phyloP scores from a whole-genome alignment of 2,113 vertebrate species.

The Guaruba guarouba region DNA sequence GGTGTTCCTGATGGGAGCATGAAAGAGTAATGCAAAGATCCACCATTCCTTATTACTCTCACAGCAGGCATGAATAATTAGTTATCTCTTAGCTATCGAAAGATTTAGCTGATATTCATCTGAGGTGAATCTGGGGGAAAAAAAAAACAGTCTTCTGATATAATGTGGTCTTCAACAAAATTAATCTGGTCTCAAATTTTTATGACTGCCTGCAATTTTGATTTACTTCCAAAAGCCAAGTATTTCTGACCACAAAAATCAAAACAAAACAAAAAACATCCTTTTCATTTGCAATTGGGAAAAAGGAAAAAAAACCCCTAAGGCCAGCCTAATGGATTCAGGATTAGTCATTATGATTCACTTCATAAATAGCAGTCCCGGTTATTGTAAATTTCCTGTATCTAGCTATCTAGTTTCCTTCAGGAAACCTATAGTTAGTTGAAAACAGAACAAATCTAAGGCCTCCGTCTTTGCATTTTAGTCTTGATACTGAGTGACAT shows the following conservation, averaged over 20 bases:
- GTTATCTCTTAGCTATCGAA: neutral
- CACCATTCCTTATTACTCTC: neutral
- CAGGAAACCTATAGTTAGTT: neutral
- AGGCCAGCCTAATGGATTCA: neutral
- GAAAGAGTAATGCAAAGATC: neutral
- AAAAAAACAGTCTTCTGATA: neutral
- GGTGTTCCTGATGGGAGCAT: neutral
- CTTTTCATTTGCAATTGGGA: neutral
- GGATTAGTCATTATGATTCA: constrained; percentile 30
- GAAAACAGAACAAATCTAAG: neutral
- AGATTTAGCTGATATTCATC: neutral
- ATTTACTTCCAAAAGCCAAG: neutral
- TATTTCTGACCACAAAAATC: neutral
- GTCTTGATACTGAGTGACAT: neutral
- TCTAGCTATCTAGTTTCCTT: constrained; percentile 27
- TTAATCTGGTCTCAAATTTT: neutral
- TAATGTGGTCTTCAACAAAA: neutral
- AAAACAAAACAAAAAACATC: neutral
- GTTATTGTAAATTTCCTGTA: constrained; percentile 8
- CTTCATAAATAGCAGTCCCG: neutral
- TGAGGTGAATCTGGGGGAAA: neutral
- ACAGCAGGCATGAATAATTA: neutral
- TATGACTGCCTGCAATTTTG: neutral
- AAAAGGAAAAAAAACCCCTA: neutral
- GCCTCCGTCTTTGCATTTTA: neutral